phyloP scores from a whole-genome alignment of 2,888 invertebrate genomes.

The Erebia palarica region DNA sequence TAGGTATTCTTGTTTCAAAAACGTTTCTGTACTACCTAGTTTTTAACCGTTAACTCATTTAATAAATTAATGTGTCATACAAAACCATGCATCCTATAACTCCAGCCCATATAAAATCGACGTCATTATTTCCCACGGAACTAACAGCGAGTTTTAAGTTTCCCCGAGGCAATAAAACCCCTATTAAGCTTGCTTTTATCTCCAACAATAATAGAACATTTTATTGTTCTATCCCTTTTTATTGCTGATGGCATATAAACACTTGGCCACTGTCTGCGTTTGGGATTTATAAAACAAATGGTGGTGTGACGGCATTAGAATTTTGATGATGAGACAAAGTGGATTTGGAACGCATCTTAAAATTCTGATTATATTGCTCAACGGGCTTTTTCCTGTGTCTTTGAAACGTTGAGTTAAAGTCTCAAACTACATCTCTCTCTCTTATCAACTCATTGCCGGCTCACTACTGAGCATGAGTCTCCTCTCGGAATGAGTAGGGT shows the following conservation, averaged over 20 bases:
- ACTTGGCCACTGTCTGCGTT: constrained; percentile 38
- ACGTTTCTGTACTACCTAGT: too few relatives aligned
- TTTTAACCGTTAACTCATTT: background rate
- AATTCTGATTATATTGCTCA: background rate
- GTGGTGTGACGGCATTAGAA: constrained; percentile 34
- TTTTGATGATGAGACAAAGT: constrained; percentile 30
- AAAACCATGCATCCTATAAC: constrained; percentile 12
- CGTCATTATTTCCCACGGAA: constrained; percentile 35
- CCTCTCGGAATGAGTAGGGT: too few relatives aligned
- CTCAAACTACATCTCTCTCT: too few relatives aligned
- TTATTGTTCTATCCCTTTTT: constrained; percentile 41
- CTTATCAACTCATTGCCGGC: too few relatives aligned
- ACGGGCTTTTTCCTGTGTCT: background rate
- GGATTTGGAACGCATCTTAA: background rate
- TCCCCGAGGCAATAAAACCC: constrained; percentile 37
- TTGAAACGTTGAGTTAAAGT: too few relatives aligned
- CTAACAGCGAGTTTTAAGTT: constrained; percentile 37
- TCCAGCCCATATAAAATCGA: constrained; percentile 23
- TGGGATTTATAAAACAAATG: constrained; percentile 39
- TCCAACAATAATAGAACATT: constrained; percentile 41
- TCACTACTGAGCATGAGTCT: too few relatives aligned
- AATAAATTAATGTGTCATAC: background rate
- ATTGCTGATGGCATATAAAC: constrained; percentile 43
- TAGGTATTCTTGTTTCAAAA: too few relatives aligned
- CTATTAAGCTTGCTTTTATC: constrained; percentile 40